Evolutionary conservation across 64 coral and sea anemone species (phyloP).

Genomic region (Porites lutea): DNA sequence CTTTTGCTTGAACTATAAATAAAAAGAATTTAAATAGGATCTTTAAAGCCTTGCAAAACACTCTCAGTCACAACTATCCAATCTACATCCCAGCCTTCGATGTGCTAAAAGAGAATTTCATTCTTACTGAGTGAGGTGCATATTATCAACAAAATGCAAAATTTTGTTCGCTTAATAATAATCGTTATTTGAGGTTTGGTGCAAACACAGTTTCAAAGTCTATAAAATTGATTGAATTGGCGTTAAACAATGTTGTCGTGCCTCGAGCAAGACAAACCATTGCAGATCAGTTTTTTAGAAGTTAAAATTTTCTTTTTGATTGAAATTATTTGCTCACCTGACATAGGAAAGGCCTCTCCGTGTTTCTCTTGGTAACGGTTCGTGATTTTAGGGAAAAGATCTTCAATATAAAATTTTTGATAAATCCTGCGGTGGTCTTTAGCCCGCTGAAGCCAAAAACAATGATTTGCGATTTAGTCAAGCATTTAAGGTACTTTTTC

Average conservation of each 20-base stretch:
- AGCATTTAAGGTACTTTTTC: not conserved
- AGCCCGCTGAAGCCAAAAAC: constrained; percentile 1
- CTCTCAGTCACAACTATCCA: no score
- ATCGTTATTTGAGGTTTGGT: no score
- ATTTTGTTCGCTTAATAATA: no score
- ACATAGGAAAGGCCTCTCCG: constrained; percentile 36
- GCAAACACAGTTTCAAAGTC: no score
- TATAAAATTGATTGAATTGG: no score
- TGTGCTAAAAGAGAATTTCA: no score
- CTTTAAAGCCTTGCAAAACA: no score
- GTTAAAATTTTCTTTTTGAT: not conserved
- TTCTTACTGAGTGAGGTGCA: no score
- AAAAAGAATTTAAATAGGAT: not conserved
- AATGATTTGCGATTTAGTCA: no score
- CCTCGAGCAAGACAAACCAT: not conserved
- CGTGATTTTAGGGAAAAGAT: constrained; percentile 13
- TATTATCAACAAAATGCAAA: no score
- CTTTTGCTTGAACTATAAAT: constrained; percentile 21
- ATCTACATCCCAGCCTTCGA: no score
- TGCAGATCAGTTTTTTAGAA: not conserved
- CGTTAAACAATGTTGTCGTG: no score
- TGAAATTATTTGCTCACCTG: not conserved
- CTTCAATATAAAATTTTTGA: not conserved
- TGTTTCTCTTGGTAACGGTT: constrained; percentile 22
- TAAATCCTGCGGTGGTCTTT: not conserved